Conservation (phyloP, 1,140 invertebrate genomes). For the Papilio helenus region DNA sequence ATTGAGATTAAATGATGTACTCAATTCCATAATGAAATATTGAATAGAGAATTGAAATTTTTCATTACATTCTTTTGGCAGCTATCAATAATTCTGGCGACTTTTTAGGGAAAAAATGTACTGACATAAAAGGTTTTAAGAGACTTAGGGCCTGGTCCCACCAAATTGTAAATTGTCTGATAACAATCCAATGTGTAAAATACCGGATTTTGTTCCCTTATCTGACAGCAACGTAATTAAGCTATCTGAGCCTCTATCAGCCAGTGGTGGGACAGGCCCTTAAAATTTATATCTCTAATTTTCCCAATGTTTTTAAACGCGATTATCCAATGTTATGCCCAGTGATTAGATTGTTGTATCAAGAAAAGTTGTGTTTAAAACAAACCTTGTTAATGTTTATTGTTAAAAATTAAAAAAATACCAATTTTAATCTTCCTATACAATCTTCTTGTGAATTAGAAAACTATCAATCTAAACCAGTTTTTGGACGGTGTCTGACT, state of each 20-base stretch:
- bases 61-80: no score
- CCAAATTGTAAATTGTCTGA: no score
- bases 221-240: no score
- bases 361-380: constrained; percentile 50
- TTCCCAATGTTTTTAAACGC: constrained; percentile 23
- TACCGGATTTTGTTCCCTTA: no score
- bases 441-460: neutral
- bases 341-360: constrained; percentile 60
- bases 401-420: constrained; percentile 19
- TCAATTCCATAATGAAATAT: neutral
- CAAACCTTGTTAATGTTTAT: constrained; percentile 46
- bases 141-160: no score
- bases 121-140: neutral
- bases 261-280: no score
- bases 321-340: constrained; percentile 36
- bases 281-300: constrained; percentile 16
- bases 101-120: neutral
- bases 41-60: no score
- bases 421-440: neutral
- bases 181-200: no score
- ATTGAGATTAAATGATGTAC: neutral
- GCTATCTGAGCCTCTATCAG: no score
- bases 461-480: neutral
- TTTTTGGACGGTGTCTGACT: neutral
- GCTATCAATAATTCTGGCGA: neutral